Evolutionary conservation across 2,797 vertebrate genomes (phyloP).

Genomic region (Anguilla obscura): DNA sequence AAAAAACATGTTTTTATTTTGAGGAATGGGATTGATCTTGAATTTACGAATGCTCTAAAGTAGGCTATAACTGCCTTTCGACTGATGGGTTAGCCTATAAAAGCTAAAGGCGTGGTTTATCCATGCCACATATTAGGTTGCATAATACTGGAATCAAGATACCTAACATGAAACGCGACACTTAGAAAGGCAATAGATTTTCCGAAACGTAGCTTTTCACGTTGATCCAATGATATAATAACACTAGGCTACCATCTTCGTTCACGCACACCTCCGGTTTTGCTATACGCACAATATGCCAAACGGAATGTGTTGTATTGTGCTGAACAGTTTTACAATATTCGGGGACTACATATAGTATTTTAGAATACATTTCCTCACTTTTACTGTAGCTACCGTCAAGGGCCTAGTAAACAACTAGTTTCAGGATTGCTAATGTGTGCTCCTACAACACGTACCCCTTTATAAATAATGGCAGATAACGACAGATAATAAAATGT

Average conservation of each 20-base stretch:
- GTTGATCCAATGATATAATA: neutral
- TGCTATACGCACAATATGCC: neutral
- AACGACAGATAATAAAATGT: neutral
- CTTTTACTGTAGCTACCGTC: neutral
- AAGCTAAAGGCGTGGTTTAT: neutral
- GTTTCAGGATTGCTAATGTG: neutral
- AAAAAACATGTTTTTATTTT: neutral
- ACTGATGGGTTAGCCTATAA: neutral
- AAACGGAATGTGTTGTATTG: neutral
- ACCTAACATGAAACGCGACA: neutral
- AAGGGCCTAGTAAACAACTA: neutral
- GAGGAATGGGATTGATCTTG: neutral
- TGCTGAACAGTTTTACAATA: neutral
- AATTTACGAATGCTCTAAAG: neutral
- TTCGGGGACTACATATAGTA: neutral
- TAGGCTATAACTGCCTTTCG: neutral
- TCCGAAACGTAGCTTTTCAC: neutral
- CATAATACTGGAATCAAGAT: neutral
- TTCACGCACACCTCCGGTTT: neutral
- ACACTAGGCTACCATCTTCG: neutral
- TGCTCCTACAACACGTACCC: neutral
- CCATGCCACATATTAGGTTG: neutral
- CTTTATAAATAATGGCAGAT: neutral
- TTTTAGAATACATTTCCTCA: neutral
- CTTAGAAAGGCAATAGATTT: neutral